A percentile compares a stretch with the other conserved stretches of the same genome.
Conservation (phyloP, 2,797 vertebrate species). For the Phoebastria nigripes region DNA sequence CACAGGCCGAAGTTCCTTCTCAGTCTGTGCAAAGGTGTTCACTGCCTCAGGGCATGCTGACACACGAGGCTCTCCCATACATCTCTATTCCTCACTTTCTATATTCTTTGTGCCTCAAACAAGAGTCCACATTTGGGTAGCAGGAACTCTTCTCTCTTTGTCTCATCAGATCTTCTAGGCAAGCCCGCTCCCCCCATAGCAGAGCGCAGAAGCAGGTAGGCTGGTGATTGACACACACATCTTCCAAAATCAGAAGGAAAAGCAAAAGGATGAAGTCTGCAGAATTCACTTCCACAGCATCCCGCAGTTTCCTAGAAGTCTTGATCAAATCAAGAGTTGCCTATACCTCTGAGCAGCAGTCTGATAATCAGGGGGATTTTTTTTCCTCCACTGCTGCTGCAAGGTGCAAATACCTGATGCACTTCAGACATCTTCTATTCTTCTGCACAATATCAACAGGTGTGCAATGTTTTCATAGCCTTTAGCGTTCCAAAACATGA, state of each 20-base stretch:
- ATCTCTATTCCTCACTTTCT: not conserved
- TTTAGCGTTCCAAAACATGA: not conserved
- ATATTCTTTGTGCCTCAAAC: not conserved
- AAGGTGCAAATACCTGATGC: not conserved
- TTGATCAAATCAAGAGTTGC: not conserved
- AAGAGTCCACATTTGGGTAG: not conserved
- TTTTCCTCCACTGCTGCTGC: not conserved
- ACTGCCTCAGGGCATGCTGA: slow-evolving; percentile 24
- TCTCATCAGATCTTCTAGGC: not conserved
- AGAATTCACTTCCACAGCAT: slow-evolving; percentile 17
- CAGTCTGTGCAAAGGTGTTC: slow-evolving; percentile 27
- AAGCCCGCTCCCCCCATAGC: not conserved
- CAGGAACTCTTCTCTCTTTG: not conserved
- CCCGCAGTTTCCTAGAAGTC: not conserved
- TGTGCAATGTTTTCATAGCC: not conserved
- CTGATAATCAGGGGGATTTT: not conserved
- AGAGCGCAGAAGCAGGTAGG: not conserved
- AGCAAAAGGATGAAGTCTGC: not conserved
- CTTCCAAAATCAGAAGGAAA: not conserved
- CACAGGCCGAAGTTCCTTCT: not conserved
- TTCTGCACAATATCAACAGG: not conserved
- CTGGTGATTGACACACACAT: not conserved
- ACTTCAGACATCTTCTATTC: not conserved
- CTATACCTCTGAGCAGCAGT: not conserved
- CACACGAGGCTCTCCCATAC: not conserved